Base-by-base conservation (phyloP, 2,113 vertebrate species). In the Crotalus tigris region DNA sequence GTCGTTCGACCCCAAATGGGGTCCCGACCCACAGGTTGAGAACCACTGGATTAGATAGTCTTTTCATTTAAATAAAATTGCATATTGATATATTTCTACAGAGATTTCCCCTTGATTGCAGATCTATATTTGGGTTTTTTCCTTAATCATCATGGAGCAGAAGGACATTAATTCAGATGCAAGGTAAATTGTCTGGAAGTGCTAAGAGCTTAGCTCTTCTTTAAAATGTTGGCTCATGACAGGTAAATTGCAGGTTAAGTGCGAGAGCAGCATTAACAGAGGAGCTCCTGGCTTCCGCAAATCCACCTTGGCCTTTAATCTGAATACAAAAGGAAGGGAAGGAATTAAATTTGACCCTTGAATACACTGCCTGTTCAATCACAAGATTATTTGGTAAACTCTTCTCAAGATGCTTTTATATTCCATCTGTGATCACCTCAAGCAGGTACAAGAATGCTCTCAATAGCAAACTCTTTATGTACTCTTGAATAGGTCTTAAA, bases 231-330 rank as follows among this genome's bases (percentile, higher is more conserved):
- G 95, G 97, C 98, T 98, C 98, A 97, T 98, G 98, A 98, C 98
- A 99, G 98, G 98, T 99, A 99, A 99, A 99, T 99, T 99, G 98
- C 98, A 98, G 98, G 98, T 99, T 99, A 98, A 99, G 98, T 99
- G 98, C 98, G 98, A 98, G 98, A 98, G 97, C 97, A 97, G 97
- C 97, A 98, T 98, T 98, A 98, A 98, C 98, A 98, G 97, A 98
- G 97, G 97, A 98, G 98, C 98, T 86, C 96, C 96, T 96, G 96
- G 98, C 98, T 98, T 97, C 97, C 97, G 97, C 97, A 98, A 99
- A 99, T 98, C 98, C 98, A 98, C 98, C 97, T 98, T 98, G 98
- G 98, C 98, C 98, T 99, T 98, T 98, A 98, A 99, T 99, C 98
- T 99, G 98, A 98, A 99, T 98, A 99, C 98, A 99, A 99, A 99